A percentile compares a stretch with the other conserved stretches of the same genome.
These are phyloP conservation scores for Drosophila percnosoma DNA, from an alignment of 2,888 invertebrate species.

Conservation along the genomic window DNA sequence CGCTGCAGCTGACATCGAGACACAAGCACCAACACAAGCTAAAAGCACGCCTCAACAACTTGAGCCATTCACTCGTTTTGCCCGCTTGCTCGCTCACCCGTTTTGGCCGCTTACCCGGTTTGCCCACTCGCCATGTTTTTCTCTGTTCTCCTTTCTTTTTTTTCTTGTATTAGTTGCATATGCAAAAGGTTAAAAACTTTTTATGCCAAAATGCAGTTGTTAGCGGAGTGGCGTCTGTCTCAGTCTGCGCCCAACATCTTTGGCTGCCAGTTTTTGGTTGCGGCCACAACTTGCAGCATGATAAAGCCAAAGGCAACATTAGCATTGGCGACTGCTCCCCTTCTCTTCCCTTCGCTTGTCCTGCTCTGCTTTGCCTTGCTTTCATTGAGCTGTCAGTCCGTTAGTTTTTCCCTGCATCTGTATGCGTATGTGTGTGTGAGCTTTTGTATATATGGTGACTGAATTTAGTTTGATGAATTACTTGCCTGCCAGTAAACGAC, in stretches of 20 bases:
- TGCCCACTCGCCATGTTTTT: constrained; percentile 7
- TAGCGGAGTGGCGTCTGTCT: constrained; percentile 21
- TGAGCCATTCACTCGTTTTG: constrained; percentile 48
- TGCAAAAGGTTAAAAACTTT: constrained; percentile 75
- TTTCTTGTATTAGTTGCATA: constrained; percentile 48
- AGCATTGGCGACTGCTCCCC: constrained; percentile 47
- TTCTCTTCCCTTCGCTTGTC: not conserved
- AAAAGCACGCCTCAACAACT: constrained; percentile 54
- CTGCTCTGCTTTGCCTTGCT: constrained; percentile 28
- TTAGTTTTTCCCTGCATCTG: constrained; percentile 38
- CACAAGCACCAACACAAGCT: constrained; percentile 33
- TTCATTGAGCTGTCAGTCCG: constrained; percentile 66
- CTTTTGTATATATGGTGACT: constrained; percentile 54
- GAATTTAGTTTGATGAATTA: constrained; percentile 79
- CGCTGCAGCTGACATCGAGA: constrained; percentile 36
- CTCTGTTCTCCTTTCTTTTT: not conserved
- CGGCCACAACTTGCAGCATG: constrained; percentile 62
- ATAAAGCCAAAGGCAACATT: constrained; percentile 63
- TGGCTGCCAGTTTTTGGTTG: constrained; percentile 58
- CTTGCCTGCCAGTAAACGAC: constrained; percentile 74
- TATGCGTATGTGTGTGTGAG: constrained; percentile 9
- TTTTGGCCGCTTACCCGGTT: constrained; percentile 13
- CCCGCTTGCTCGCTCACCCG: constrained; percentile 12
- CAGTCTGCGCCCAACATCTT: constrained; percentile 40
- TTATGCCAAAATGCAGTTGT: constrained; percentile 51